Conservation (phyloP, 1,140 invertebrate genomes). For the Philaenus spumarius region DNA sequence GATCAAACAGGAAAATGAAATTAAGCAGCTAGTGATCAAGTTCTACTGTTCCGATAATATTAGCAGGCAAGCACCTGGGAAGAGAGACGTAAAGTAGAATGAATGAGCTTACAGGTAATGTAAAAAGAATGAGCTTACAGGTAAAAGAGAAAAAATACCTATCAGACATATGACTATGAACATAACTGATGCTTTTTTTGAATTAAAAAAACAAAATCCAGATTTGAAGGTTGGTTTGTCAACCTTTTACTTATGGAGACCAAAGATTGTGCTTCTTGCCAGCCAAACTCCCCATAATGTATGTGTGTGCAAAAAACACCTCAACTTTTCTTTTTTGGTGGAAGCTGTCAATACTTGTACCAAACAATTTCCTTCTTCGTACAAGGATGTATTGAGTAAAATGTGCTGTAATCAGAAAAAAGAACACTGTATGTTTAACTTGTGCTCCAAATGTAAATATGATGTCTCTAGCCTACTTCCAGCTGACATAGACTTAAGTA, state of each 20-base stretch:
- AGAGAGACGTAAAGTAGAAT: constrained; percentile 5
- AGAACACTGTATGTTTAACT: constrained; percentile 12
- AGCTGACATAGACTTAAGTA: no score
- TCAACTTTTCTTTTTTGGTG: constrained; percentile 4
- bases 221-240: background rate
- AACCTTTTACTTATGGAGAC: constrained; percentile 2
- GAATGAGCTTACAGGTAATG: background rate
- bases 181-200: constrained; percentile 7
- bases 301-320: constrained; percentile 9
- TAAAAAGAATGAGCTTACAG: constrained; percentile 3
- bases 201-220: background rate
- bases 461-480: no score
- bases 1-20: no score
- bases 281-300: constrained; percentile 14
- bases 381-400: background rate
- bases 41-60: no score
- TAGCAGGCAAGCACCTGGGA: constrained; percentile 9
- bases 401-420: constrained; percentile 5
- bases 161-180: constrained; percentile 10
- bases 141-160: constrained; percentile 2
- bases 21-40: no score
- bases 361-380: background rate
- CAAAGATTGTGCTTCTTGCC: constrained; percentile 7
- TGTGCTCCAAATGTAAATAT: background rate
- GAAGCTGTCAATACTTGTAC: background rate